These are phyloP conservation scores for Pollenia angustigena DNA, from an alignment of 2,888 invertebrate genomes.

Conservation along the genomic window DNA sequence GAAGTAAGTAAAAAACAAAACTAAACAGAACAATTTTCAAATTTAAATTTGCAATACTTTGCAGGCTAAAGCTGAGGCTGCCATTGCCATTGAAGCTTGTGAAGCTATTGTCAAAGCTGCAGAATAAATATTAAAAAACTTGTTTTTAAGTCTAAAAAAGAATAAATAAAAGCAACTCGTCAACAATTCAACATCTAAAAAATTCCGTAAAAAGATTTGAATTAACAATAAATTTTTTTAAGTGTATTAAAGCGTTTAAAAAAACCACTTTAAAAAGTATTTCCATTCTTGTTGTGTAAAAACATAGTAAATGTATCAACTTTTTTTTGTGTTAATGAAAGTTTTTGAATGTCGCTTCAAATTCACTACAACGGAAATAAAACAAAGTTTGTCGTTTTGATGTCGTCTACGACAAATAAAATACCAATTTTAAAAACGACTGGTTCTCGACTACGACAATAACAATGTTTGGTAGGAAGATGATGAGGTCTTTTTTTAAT, in stretches of 20 bases:
- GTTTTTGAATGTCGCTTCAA: no score
- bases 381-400: no score
- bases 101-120: slow-evolving; percentile 96
- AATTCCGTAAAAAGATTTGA: slow-evolving; percentile 49
- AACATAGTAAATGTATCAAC: background rate
- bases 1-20: slow-evolving; percentile 85
- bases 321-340: no score
- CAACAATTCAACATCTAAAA: slow-evolving; percentile 49
- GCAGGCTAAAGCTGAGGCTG: slow-evolving; percentile 93
- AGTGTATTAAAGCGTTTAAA: slow-evolving; percentile 56
- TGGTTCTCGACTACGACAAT: no score
- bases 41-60: slow-evolving; percentile 75
- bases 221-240: slow-evolving; percentile 41
- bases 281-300: background rate
- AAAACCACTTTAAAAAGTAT: slow-evolving; percentile 19
- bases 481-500: no score
- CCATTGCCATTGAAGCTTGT: slow-evolving; percentile 96
- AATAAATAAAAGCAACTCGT: slow-evolving; percentile 6
- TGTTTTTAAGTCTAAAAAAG: slow-evolving; percentile 59
- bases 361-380: no score
- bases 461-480: no score
- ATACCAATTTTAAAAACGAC: no score
- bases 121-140: slow-evolving; percentile 84
- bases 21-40: background rate
- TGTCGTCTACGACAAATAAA: no score